Percentiles rank a stretch among this genome's conserved stretches.
Conservation (phyloP, 64 coral and sea anemone genomes). For the Trachythela sp. region DNA sequence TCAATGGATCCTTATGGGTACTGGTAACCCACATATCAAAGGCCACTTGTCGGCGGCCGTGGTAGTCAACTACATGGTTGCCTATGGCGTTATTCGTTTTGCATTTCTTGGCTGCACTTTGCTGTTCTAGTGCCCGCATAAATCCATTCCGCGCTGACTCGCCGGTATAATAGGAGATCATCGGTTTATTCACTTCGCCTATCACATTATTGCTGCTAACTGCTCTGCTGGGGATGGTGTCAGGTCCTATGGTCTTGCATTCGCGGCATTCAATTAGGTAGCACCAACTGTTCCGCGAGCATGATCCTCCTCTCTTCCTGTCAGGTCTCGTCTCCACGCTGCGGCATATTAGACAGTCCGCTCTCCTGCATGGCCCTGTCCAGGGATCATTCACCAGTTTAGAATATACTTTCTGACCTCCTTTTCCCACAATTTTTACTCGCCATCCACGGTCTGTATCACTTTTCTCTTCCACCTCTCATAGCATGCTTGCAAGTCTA, state of each 20-base stretch:
- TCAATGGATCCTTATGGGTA: too few relatives aligned
- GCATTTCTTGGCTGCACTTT: background rate
- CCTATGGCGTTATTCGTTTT: constrained; percentile 20
- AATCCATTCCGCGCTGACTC: constrained; percentile 10
- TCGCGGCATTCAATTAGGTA: constrained; percentile 20
- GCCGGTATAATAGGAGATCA: too few relatives aligned
- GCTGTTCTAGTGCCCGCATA: background rate
- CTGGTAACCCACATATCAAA: constrained; percentile 27
- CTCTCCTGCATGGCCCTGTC: background rate
- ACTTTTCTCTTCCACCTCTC: constrained; percentile 9
- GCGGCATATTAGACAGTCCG: constrained; percentile 21
- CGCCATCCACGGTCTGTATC: background rate
- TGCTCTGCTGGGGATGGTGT: too few relatives aligned
- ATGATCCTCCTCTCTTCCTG: background rate
- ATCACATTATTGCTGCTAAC: too few relatives aligned
- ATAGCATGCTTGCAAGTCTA: constrained; percentile 34
- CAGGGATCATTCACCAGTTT: constrained; percentile 36
- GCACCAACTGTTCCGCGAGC: constrained; percentile 25
- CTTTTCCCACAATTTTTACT: constrained; percentile 28
- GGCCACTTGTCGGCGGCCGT: background rate
- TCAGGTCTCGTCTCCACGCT: constrained; percentile 26
- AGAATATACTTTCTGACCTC: constrained; percentile 22
- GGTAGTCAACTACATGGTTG: background rate
- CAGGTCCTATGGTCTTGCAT: constrained; percentile 28
- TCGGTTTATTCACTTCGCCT: too few relatives aligned